These are phyloP conservation scores for Nannoperca australis DNA, from an alignment of 2,797 vertebrate genomes.

Conservation along the genomic window DNA sequence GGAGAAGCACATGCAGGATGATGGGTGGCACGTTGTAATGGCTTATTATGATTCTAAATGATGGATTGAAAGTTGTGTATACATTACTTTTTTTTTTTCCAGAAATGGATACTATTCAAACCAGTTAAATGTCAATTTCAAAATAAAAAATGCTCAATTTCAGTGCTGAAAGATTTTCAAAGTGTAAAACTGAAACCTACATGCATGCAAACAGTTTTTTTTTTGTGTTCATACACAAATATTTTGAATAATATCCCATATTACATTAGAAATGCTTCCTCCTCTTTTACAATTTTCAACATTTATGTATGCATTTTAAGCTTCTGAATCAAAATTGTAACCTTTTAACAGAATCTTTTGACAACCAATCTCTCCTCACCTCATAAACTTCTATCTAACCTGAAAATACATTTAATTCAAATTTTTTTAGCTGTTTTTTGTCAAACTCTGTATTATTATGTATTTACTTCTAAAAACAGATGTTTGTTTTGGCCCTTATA, in stretches of 20 bases:
- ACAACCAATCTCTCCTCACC: background rate
- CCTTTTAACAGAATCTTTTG: background rate
- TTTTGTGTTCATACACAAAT: background rate
- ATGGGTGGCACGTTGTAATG: conserved; percentile 35
- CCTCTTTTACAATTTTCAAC: background rate
- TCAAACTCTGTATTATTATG: background rate
- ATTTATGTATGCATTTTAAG: background rate
- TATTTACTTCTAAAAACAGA: background rate
- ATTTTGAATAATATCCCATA: background rate
- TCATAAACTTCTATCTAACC: background rate
- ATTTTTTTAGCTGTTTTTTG: background rate
- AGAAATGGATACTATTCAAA: background rate
- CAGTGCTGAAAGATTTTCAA: too few relatives aligned
- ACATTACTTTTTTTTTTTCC: background rate
- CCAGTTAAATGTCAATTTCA: background rate
- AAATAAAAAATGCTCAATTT: background rate
- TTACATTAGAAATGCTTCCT: too few relatives aligned
- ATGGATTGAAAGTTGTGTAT: conserved; percentile 3
- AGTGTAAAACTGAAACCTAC: background rate
- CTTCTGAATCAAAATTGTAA: background rate
- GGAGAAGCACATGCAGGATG: conserved; percentile 18
- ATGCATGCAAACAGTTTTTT: conserved; percentile 1
- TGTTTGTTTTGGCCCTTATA: too few relatives aligned
- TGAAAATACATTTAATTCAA: too few relatives aligned
- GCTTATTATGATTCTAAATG: conserved; percentile 20